Conservation (phyloP, 2,888 invertebrate species). For the Xestobium rufovillosum region DNA sequence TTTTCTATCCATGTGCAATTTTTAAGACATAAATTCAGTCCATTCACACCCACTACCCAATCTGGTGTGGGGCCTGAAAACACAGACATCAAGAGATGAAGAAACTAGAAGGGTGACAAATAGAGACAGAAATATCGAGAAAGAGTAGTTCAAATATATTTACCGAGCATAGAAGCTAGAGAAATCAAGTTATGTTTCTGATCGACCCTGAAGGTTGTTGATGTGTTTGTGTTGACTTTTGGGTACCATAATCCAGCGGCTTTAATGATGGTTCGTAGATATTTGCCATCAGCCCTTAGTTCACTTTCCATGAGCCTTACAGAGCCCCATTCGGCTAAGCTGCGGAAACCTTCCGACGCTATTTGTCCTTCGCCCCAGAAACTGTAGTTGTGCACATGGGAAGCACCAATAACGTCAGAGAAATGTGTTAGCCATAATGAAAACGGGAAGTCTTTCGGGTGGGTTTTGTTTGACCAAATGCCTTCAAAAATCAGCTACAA, state of each 20-base stretch:
- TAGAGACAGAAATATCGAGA: slow-evolving; percentile 1
- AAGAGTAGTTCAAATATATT: slow-evolving; percentile 21
- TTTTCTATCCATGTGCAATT: slow-evolving; percentile 91
- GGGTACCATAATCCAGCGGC: slow-evolving; percentile 88
- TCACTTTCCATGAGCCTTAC: slow-evolving; percentile 84
- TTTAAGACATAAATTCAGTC: slow-evolving; percentile 75
- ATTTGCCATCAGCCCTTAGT: slow-evolving; percentile 70
- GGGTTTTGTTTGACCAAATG: slow-evolving; percentile 90
- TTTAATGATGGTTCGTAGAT: slow-evolving; percentile 77
- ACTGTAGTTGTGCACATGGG: slow-evolving; percentile 79
- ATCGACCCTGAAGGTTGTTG: slow-evolving; percentile 76
- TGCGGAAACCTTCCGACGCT: slow-evolving; percentile 82
- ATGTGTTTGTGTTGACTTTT: slow-evolving; percentile 75
- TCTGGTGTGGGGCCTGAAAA: slow-evolving; percentile 86
- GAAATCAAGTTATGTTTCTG: slow-evolving; percentile 80
- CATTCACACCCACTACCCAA: slow-evolving; percentile 93
- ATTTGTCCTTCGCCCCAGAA: slow-evolving; percentile 89
- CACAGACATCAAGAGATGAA: background rate
- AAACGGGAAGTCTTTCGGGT: slow-evolving; percentile 92
- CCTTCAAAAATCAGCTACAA: slow-evolving; percentile 78
- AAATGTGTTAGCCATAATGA: slow-evolving; percentile 91
- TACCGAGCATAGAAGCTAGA: slow-evolving; percentile 78
- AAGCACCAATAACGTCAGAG: slow-evolving; percentile 93
- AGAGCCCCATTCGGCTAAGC: slow-evolving; percentile 81
- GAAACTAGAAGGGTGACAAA: no score